phyloP scores from a whole-genome alignment of 2,113 vertebrate species.

The Ptilorrhoa leucosticta region DNA sequence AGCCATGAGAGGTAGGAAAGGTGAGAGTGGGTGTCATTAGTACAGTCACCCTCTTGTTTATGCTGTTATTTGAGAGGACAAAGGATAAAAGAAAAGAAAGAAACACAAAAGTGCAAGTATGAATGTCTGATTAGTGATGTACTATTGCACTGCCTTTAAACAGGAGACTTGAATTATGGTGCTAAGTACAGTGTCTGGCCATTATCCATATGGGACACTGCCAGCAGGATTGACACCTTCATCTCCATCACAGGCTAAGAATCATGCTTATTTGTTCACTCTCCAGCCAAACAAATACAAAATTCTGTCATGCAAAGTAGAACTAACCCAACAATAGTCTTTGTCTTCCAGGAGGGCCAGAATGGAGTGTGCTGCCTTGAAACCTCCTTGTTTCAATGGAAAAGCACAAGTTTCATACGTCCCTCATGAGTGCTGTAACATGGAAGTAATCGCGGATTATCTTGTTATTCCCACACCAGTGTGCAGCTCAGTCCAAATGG shows the following conservation, averaged over 20 bases:
- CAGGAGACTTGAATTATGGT: background rate
- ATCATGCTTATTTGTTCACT: background rate
- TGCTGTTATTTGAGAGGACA: background rate
- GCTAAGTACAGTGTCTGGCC: background rate
- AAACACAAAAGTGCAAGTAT: background rate
- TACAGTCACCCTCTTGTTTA: background rate
- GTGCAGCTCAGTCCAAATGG: background rate
- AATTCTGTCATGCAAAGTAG: background rate
- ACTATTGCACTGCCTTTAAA: background rate
- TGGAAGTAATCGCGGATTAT: background rate
- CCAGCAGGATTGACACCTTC: background rate
- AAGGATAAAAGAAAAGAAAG: background rate
- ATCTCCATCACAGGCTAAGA: background rate
- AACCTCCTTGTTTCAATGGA: background rate
- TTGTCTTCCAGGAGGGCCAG: background rate
- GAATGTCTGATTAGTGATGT: background rate
- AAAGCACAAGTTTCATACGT: background rate
- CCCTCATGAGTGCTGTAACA: background rate
- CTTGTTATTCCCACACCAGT: background rate
- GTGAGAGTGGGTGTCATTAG: background rate
- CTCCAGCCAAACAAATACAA: background rate
- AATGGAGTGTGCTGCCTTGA: background rate
- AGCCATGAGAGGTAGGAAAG: background rate
- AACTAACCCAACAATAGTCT: background rate
- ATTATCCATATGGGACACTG: background rate